phyloP scores from a whole-genome alignment of 2,888 invertebrate genomes.

The Diloba caeruleocephala region DNA sequence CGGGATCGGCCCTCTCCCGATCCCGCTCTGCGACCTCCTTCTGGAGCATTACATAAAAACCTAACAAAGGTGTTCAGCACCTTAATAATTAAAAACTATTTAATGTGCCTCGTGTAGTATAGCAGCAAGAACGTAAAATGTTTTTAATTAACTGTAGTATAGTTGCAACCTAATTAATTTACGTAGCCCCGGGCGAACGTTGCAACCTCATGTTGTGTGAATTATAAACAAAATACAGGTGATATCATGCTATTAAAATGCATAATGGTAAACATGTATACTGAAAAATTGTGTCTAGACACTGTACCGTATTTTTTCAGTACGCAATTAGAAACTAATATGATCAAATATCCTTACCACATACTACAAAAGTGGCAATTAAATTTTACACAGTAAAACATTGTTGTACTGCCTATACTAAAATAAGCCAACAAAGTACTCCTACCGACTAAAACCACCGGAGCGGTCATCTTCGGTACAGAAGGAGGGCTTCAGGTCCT shows the following conservation, averaged over 20 bases:
- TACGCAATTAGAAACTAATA: no score
- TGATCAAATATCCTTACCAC: constrained; percentile 9
- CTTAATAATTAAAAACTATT: constrained; percentile 3
- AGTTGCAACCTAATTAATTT: constrained; percentile 66
- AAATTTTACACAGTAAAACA: no score
- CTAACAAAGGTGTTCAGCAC: constrained; percentile 6
- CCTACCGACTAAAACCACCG: no score
- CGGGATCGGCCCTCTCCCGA: no score
- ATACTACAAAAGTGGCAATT: constrained; percentile 8
- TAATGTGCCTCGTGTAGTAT: constrained; percentile 5
- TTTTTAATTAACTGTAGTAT: constrained; percentile 29
- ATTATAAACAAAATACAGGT: constrained; percentile 32
- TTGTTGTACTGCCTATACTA: neutral
- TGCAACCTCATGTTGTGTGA: constrained; percentile 48
- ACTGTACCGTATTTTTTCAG: no score
- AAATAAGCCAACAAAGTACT: neutral
- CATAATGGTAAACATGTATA: constrained; percentile 17
- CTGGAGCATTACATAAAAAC: neutral
- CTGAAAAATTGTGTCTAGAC: constrained; percentile 32
- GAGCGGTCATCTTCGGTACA: no score
- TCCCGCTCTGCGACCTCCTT: no score
- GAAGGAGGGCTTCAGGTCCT: no score
- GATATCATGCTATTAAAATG: constrained; percentile 18
- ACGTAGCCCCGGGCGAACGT: constrained; percentile 58
- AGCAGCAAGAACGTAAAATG: constrained; percentile 17